phyloP scores from a whole-genome alignment of 2,888 invertebrate species.

The Hedychridium roseum region DNA sequence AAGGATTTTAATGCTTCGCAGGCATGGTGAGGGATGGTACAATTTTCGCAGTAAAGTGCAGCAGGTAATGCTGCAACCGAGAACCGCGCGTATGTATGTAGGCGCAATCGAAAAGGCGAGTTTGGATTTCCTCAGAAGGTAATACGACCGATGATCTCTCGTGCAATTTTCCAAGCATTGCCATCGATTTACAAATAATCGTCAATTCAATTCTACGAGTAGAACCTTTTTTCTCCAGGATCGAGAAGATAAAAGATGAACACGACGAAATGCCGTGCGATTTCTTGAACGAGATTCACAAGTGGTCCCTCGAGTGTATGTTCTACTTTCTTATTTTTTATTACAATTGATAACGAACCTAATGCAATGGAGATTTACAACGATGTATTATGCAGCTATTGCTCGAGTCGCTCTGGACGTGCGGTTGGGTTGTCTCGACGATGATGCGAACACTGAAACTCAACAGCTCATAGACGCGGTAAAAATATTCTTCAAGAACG shows the following conservation, averaged over 20 bases:
- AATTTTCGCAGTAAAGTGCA: conserved; percentile 80
- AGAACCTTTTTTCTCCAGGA: conserved; percentile 63
- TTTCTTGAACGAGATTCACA: conserved; percentile 77
- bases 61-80: conserved; percentile 78
- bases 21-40: conserved; percentile 85
- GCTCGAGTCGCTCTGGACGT: conserved; percentile 74
- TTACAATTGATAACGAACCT: too few relatives aligned
- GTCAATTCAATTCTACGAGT: too few relatives aligned
- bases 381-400: conserved; percentile 66
- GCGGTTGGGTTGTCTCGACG: conserved; percentile 71
- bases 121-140: conserved; percentile 74
- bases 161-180: background rate
- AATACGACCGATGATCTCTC: conserved; percentile 16
- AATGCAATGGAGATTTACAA: background rate
- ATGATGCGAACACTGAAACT: conserved; percentile 66
- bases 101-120: conserved; percentile 76
- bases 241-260: conserved; percentile 67
- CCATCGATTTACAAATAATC: too few relatives aligned
- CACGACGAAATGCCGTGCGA: conserved; percentile 71
- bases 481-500: conserved; percentile 72
- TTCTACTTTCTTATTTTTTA: conserved; percentile 28
- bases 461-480: conserved; percentile 74
- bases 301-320: conserved; percentile 84
- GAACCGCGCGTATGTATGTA: conserved; percentile 77
- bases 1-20: conserved; percentile 59